These are phyloP conservation scores for Nasonia giraulti DNA, from an alignment of 1,140 invertebrate genomes.

Conservation along the genomic window DNA sequence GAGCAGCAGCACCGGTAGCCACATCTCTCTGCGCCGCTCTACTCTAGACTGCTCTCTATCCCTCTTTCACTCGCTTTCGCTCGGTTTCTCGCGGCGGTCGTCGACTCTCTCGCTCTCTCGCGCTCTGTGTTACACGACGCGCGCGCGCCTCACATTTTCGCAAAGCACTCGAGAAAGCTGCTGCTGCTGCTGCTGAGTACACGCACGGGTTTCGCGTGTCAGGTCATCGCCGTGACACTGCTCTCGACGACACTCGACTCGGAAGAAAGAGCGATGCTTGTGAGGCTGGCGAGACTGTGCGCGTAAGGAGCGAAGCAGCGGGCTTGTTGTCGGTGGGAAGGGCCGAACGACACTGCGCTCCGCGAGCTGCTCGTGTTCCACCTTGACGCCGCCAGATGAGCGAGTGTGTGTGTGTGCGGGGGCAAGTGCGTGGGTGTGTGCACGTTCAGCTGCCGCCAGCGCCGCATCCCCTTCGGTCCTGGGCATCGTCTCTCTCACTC, in stretches of 20 bases:
- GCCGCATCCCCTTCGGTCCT: conserved; percentile 34
- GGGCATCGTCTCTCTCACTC: conserved; percentile 36
- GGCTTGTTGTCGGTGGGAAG: conserved; percentile 54
- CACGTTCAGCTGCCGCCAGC: conserved; percentile 44
- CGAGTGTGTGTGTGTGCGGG: neutral
- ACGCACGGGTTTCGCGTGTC: neutral
- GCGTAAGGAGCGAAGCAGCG: neutral
- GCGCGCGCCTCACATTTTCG: conserved; percentile 37
- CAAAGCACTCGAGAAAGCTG: neutral
- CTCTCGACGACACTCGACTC: neutral
- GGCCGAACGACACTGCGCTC: conserved; percentile 69
- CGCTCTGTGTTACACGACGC: neutral
- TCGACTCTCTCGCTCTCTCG: conserved; percentile 22
- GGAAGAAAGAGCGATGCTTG: neutral
- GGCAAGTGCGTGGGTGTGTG: conserved; percentile 29
- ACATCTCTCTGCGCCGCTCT: conserved; percentile 59
- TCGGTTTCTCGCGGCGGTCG: neutral
- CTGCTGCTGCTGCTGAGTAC: neutral
- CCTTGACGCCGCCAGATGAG: conserved; percentile 35
- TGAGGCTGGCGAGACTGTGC: neutral
- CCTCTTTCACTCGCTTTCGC: neutral
- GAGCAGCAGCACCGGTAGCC: conserved; percentile 65
- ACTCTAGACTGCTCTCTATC: conserved; percentile 50
- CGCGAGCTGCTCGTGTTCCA: conserved; percentile 56
- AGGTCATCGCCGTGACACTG: conserved; percentile 27